These are phyloP conservation scores for Lepidocyrtoides sp. DNA, from an alignment of 2,888 invertebrate species.

Conservation along the genomic window DNA sequence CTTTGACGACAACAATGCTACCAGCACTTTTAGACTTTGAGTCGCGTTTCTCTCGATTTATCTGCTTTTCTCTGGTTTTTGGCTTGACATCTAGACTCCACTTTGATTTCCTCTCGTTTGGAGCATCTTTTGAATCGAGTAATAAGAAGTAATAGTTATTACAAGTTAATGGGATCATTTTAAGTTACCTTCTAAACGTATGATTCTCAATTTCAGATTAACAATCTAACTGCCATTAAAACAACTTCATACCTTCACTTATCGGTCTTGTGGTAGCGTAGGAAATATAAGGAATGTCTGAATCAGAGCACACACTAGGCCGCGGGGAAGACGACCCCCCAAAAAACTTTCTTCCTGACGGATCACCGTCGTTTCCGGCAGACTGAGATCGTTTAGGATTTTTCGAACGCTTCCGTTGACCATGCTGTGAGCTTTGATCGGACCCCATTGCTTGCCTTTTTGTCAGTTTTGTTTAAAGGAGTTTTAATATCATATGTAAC, in stretches of 20 bases:
- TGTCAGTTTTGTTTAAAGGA: no score
- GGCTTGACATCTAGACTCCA: slow-evolving; percentile 86
- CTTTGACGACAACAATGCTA: slow-evolving; percentile 93
- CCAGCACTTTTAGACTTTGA: slow-evolving; percentile 88
- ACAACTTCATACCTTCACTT: slow-evolving; percentile 89
- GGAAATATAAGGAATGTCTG: slow-evolving; percentile 96
- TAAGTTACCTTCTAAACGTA: no score
- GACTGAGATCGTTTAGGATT: slow-evolving; percentile 85
- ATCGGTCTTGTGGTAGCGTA: slow-evolving; percentile 96
- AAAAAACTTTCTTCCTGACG: slow-evolving; percentile 72
- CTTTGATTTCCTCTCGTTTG: slow-evolving; percentile 80
- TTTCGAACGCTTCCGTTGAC: slow-evolving; percentile 81
- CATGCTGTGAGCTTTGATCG: slow-evolving; percentile 86
- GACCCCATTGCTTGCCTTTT: slow-evolving; percentile 86
- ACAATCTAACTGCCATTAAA: neutral
- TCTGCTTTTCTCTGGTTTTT: slow-evolving; percentile 85
- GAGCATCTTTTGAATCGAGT: neutral
- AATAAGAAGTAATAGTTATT: no score
- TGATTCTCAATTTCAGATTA: no score
- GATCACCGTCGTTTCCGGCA: slow-evolving; percentile 84
- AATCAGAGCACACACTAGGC: slow-evolving; percentile 95
- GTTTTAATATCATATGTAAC: no score
- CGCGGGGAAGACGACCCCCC: slow-evolving; percentile 93
- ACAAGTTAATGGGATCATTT: no score
- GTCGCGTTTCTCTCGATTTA: slow-evolving; percentile 85